A percentile compares a stretch with the other conserved stretches of the same genome.
phyloP scores from a whole-genome alignment of 30 jellyfish, hydroid and myxozoan genomes.

The Hydractinia echinata region DNA sequence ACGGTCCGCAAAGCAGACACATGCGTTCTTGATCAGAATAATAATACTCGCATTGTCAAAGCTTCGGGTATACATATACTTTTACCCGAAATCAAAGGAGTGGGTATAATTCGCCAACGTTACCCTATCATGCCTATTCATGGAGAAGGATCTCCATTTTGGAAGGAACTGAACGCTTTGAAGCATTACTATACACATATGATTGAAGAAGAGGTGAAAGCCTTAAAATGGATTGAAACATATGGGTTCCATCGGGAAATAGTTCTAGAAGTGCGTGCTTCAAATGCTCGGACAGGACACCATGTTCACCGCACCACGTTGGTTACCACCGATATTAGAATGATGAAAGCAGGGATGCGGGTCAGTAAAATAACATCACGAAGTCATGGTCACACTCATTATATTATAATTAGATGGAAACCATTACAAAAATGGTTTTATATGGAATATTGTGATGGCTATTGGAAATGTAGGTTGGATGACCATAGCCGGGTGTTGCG shows the following conservation, averaged over 20 bases:
- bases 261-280: constrained; percentile 28
- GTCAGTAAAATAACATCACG: constrained; percentile 40
- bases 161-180: constrained; percentile 69
- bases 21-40: constrained; percentile 58
- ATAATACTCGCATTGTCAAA: constrained; percentile 33
- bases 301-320: constrained; percentile 46
- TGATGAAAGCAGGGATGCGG: constrained; percentile 16
- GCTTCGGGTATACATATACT: constrained; percentile 67
- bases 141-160: constrained; percentile 76
- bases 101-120: constrained; percentile 55
- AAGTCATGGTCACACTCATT: constrained; percentile 66
- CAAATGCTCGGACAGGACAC: constrained; percentile 15
- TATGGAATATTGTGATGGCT: constrained; percentile 41
- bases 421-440: constrained; percentile 21
- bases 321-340: constrained; percentile 20
- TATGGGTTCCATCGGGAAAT: constrained; percentile 13
- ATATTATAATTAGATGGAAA: constrained; percentile 32
- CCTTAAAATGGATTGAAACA: constrained; percentile 14
- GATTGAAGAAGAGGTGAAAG: constrained; percentile 10
- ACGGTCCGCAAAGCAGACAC: constrained; percentile 47
- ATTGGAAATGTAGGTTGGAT: constrained; percentile 41
- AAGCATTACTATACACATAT: constrained; percentile 43
- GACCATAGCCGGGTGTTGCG: constrained; percentile 27
- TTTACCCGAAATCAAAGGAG: constrained; percentile 54
- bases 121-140: constrained; percentile 63